Base-by-base conservation (phyloP, 2,888 invertebrate genomes). In the Melipona bicolor region DNA sequence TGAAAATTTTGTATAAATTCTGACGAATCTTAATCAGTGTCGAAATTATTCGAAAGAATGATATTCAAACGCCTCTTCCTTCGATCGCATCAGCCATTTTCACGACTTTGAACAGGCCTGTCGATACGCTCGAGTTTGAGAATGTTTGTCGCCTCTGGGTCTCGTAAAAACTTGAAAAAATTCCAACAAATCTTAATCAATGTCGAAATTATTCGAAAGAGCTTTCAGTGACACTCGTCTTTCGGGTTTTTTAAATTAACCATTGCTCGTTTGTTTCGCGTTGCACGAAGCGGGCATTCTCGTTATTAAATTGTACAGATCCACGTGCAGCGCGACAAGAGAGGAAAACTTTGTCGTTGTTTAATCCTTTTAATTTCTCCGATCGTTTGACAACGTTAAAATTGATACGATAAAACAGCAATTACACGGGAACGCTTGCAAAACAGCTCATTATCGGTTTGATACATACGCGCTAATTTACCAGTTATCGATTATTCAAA, bases 401-500 rank as follows among this genome's bases (percentile, higher is more conserved):
- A n/a, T n/a, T 59, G 56, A 59, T 59, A 59, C 56, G 56, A 59
- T 59, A 59, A 56, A 59, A 59, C 56, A 5, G 13, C 56, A 59
- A 59, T 59, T 59, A n/a, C 24, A 59, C 56, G 56, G 56, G 24
- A 59, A 59, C 56, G 56, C 56, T 59, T 59, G 56, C n/a, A 43
- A n/a, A n/a, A n/a, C 56, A 59, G 21, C 13, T 59, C n/a, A 59
- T 59, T 59, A 59, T 59, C 56, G 56, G 56, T 59, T 59, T 59
- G 15, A 59, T 59, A 59, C 24, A n/a, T 59, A n/a, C 56, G 24
- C 56, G 56, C 24, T 59, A n/a, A 59, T 59, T 59, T 59, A 24
- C n/a, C 56, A 59, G n/a, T 59, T 59, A 59, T 59, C 56, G 56
- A 59, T 59, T 59, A 59, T 59, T 59, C 56, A 59, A 59, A 59